These are phyloP conservation scores for Mus musculus DNA, from an alignment of 2,113 vertebrate species.

Conservation along the genomic window DNA sequence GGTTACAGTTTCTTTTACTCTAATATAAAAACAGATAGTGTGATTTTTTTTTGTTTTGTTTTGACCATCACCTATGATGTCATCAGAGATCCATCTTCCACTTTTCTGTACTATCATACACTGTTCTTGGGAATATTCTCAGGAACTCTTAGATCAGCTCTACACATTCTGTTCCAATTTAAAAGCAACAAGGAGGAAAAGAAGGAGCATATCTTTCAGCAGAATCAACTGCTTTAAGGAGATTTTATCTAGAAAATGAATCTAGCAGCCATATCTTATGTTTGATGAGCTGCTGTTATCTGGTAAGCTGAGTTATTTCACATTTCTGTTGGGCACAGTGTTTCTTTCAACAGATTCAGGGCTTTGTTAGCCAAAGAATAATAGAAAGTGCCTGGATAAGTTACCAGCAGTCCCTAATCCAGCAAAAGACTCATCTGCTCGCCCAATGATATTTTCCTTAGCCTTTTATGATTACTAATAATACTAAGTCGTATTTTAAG, in stretches of 20 bases:
- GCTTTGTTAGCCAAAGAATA: background rate
- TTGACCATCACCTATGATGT: background rate
- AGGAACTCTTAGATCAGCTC: background rate
- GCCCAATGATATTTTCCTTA: background rate
- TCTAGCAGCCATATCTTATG: background rate
- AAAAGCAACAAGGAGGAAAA: background rate
- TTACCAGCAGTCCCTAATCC: background rate
- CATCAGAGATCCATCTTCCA: background rate
- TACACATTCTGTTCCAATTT: background rate
- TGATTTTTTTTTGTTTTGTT: fast-evolving
- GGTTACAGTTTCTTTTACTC: background rate
- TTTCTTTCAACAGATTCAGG: background rate
- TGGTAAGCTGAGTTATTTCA: constrained; percentile 2
- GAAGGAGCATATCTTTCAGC: background rate
- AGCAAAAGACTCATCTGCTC: background rate
- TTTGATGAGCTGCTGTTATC: background rate
- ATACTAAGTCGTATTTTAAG: background rate
- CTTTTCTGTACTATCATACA: background rate
- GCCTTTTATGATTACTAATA: background rate
- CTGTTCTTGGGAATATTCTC: background rate
- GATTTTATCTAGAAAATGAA: constrained; percentile 42
- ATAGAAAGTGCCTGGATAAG: background rate
- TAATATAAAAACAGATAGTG: background rate
- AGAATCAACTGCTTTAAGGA: background rate
- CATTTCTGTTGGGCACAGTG: background rate